These are phyloP conservation scores for Clarias pachynema DNA, from an alignment of 2,797 vertebrate genomes.

Conservation along the genomic window DNA sequence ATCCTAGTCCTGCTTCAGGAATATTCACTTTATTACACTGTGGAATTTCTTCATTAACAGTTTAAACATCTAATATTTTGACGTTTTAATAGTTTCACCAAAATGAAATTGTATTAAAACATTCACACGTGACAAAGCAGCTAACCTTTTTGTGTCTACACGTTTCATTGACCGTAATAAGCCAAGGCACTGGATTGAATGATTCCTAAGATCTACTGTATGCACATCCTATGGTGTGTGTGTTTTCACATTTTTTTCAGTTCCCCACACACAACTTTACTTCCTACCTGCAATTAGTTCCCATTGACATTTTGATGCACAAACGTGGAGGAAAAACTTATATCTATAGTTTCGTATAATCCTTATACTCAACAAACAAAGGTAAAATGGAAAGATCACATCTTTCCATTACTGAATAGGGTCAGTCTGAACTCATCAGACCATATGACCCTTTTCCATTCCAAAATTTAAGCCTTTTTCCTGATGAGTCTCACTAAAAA, in stretches of 20 bases:
- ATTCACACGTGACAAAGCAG: background rate
- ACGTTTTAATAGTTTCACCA: background rate
- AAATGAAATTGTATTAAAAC: background rate
- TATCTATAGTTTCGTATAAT: background rate
- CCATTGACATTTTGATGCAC: background rate
- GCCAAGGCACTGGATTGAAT: background rate
- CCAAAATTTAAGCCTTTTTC: too few relatives aligned
- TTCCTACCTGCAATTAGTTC: constrained; percentile 23
- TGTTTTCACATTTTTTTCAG: constrained; percentile 12
- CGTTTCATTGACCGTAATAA: background rate
- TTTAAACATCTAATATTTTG: background rate
- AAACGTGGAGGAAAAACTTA: background rate
- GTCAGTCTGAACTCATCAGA: too few relatives aligned
- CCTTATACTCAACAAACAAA: too few relatives aligned
- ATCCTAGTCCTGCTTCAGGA: too few relatives aligned
- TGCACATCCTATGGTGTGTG: background rate
- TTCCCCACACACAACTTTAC: background rate
- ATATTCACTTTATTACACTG: background rate
- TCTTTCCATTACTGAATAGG: too few relatives aligned
- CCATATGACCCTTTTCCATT: too few relatives aligned
- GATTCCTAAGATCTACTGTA: background rate
- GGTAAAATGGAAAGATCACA: too few relatives aligned
- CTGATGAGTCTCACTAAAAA: too few relatives aligned
- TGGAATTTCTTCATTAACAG: background rate
- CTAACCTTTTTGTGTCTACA: background rate